phyloP scores from a whole-genome alignment of 2,113 vertebrate genomes.

The Lucifuga dentata region DNA sequence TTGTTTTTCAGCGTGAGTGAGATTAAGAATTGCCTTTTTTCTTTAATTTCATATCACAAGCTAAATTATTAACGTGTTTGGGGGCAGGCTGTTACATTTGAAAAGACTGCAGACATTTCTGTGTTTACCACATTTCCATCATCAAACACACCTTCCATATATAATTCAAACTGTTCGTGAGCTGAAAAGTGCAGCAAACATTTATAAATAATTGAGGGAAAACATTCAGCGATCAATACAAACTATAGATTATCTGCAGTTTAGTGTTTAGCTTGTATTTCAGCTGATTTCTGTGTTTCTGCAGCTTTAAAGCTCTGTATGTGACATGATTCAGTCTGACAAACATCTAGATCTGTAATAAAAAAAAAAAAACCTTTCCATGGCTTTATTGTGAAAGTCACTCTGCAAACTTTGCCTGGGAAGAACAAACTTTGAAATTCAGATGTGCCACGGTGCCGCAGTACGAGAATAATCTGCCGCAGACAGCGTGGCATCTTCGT shows the following conservation, averaged over 20 bases:
- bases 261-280: no score
- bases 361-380: constrained; percentile 37
- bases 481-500: constrained; percentile 35
- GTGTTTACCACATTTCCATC: no score
- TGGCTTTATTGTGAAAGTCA: constrained; percentile 54
- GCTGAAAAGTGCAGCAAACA: no score
- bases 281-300: no score
- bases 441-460: constrained; percentile 47
- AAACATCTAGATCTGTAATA: constrained; percentile 60
- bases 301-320: constrained; percentile 24
- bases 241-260: no score
- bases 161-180: no score
- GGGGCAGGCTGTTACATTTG: no score
- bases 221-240: neutral
- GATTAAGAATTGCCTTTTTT: no score
- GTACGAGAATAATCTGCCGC: constrained; percentile 40
- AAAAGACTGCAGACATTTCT: no score
- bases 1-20: no score
- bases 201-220: neutral
- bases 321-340: constrained; percentile 41
- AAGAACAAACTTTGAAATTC: constrained; percentile 69
- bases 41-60: neutral
- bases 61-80: neutral
- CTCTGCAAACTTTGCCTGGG: constrained; percentile 59
- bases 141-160: no score